A percentile compares a stretch with the other conserved stretches of the same genome.
phyloP scores from a whole-genome alignment of 2,113 vertebrate species.

The Vanacampus margaritifer region DNA sequence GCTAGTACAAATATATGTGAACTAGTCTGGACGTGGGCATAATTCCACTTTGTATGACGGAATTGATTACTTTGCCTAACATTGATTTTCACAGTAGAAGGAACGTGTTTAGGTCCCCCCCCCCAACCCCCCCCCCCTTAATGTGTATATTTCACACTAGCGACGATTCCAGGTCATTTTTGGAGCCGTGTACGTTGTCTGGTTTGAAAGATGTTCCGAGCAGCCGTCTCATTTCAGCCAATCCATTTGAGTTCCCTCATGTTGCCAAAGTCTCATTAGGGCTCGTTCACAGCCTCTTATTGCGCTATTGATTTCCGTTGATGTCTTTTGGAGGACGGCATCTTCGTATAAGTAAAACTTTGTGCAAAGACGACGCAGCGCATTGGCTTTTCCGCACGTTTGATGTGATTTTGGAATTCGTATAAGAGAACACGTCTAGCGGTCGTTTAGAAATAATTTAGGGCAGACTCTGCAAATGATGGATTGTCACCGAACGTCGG shows the following conservation, averaged over 20 bases:
- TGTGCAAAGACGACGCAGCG: constrained; percentile 11
- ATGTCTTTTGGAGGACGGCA: constrained; percentile 61
- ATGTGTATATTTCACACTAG: not conserved
- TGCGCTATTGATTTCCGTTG: constrained; percentile 66
- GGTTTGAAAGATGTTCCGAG: constrained; percentile 31
- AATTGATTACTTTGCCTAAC: not conserved
- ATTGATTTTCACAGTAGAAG: not conserved
- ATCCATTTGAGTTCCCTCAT: constrained; percentile 54
- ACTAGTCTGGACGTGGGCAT: not conserved
- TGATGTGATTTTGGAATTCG: not conserved
- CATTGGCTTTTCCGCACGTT: not conserved
- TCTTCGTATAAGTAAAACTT: constrained; percentile 67
- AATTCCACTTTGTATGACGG: not conserved
- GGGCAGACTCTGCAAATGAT: no score
- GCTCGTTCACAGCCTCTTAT: constrained; percentile 47
- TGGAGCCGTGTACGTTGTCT: not conserved
- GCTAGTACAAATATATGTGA: not conserved
- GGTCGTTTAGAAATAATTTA: no score
- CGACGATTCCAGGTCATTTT: not conserved
- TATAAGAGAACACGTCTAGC: no score
- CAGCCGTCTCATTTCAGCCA: constrained; percentile 46
- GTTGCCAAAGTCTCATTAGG: constrained; percentile 57
- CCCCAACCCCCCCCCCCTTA: not conserved
- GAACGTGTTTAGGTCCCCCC: no score
- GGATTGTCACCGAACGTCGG: not conserved